Conservation (phyloP, 2,797 vertebrate species). For the Florisuga fusca region DNA sequence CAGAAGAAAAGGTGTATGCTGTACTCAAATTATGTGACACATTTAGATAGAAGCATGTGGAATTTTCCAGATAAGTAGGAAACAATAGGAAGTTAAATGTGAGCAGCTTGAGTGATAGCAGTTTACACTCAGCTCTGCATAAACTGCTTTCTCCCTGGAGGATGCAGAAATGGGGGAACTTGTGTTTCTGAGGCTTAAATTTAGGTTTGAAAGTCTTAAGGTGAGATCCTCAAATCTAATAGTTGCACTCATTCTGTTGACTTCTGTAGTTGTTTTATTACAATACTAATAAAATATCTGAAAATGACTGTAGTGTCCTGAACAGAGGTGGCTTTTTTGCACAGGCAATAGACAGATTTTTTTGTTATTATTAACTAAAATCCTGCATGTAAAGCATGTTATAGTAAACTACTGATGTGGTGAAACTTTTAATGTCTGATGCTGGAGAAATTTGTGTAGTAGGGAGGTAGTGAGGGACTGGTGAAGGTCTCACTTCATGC, state of each 20-base stretch:
- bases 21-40: neutral
- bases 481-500: neutral
- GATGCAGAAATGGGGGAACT: neutral
- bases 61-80: neutral
- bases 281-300: fast-evolving
- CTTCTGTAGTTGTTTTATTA: neutral
- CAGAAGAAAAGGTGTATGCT: neutral
- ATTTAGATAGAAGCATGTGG: neutral
- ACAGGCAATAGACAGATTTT: neutral
- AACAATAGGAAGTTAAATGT: neutral
- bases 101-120: neutral
- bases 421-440: neutral
- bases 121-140: neutral
- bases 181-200: neutral
- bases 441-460: neutral
- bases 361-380: neutral
- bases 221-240: neutral
- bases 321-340: neutral
- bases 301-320: neutral
- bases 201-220: neutral
- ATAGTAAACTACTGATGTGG: neutral
- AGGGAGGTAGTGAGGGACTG: neutral
- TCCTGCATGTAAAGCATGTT: neutral
- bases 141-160: neutral
- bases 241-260: neutral